These are phyloP conservation scores for Willisornis vidua DNA, from an alignment of 2,113 vertebrate genomes.

Conservation along the genomic window DNA sequence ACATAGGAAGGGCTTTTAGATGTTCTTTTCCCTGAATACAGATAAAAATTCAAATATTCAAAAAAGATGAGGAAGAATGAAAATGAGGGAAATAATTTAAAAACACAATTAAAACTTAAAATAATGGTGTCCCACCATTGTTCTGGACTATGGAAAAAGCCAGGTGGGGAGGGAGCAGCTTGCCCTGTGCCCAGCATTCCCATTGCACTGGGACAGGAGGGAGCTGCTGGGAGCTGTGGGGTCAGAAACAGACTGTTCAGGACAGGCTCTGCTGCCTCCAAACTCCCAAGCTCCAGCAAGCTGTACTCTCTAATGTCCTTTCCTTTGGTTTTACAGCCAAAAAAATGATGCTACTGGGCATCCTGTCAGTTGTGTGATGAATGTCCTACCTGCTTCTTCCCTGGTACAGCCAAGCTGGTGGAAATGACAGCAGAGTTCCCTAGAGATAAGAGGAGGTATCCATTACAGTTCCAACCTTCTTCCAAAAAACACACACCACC, in stretches of 20 bases:
- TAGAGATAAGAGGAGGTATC: background rate
- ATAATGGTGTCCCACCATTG: background rate
- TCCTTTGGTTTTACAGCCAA: background rate
- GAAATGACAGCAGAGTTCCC: background rate
- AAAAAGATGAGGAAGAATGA: background rate
- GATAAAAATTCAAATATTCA: background rate
- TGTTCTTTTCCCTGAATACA: background rate
- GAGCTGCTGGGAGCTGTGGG: background rate
- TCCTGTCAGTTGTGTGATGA: background rate
- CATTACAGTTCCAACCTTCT: background rate
- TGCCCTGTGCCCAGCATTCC: background rate
- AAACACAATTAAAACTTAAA: background rate
- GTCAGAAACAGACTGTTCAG: background rate
- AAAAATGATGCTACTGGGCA: background rate
- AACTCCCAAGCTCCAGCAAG: background rate
- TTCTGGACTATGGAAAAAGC: background rate
- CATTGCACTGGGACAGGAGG: background rate
- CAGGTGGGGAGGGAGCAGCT: background rate
- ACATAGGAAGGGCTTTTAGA: background rate
- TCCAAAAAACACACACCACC: background rate
- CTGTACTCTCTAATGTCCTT: background rate
- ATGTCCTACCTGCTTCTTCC: background rate
- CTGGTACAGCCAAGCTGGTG: background rate
- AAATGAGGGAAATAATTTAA: background rate
- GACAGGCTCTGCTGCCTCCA: background rate